Evolutionary conservation across 2,113 vertebrate species (phyloP), one percentile per base, ranked within the genome.

Genomic region (Tachysurus fulvidraco): DNA sequence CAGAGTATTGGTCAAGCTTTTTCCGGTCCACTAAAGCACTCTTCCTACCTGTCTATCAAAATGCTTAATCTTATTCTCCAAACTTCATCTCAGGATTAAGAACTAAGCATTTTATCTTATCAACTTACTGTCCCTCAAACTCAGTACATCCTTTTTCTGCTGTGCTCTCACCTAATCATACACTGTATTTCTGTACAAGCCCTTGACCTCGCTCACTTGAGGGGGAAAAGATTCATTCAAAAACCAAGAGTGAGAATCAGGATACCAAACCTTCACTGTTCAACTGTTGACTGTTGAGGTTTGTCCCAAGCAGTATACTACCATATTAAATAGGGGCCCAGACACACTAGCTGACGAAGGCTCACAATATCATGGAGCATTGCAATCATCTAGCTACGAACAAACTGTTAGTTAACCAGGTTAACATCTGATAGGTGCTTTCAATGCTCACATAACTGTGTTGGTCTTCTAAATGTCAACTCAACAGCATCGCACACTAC

Each of bases 11-110:
- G 87, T 87, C 64, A 81, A 71, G 4, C 57, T 36, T 74, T 80
- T 77, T 67, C 30, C 4, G 79, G 60, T 55, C n/a, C n/a, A n/a
- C n/a, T n/a, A n/a, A n/a, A n/a, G n/a, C n/a, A 87, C 85, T 69
- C 83, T 91, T 92, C 93, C 77, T 17, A 65, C 92, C 90, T 91
- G 90, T 74, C 41, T 62, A 90, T 89, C 78, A 88, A 93, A 91
- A 10, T 83, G 90, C 87, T 92, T 93, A 94, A 94, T 90, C 94
- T 92, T 46, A 71, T 94, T 90, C 28, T 76, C 46, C 28, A 64
- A 19, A 83, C 90, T 90, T 91, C 85, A 89, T 88, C 83, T 90
- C 71, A 16, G 73, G 87, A 88, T 88, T 90, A 89, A 83, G 11
- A 73, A 85, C 79, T 67, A 5, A 90, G 89, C 88, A 71, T 84